Conservation (phyloP, 2,797 vertebrate species). For the Scomberomorus guttatus region DNA sequence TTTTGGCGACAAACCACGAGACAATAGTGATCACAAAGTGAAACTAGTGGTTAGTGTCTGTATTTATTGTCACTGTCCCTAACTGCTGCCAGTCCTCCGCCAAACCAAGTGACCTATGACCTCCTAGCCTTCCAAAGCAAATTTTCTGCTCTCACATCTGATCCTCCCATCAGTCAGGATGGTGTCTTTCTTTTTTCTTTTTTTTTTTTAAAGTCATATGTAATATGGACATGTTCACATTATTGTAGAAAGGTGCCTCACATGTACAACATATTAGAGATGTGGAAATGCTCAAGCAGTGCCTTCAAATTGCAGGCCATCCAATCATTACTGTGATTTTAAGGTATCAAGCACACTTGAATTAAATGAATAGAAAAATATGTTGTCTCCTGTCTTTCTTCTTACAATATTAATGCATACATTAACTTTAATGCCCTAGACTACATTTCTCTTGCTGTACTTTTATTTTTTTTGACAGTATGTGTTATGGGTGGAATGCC, state of each 20-base stretch:
- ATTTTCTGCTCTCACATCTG: conserved; percentile 35
- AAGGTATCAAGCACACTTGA: conserved; percentile 44
- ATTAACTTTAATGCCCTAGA: not conserved
- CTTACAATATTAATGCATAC: not conserved
- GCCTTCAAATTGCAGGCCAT: conserved; percentile 52
- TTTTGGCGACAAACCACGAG: conserved; percentile 44
- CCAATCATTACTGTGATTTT: conserved; percentile 58
- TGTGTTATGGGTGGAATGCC: conserved; percentile 27
- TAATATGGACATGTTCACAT: conserved; percentile 39
- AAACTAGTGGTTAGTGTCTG: conserved; percentile 51
- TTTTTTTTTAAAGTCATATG: conserved; percentile 44
- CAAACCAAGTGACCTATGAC: conserved; percentile 78
- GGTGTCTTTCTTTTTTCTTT: conserved; percentile 24
- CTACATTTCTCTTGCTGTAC: not conserved
- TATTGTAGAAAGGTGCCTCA: conserved; percentile 41
- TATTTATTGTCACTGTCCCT: conserved; percentile 47
- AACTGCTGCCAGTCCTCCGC: conserved; percentile 68
- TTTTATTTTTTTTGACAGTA: not conserved
- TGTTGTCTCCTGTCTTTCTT: conserved; percentile 7
- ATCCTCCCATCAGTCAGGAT: conserved; percentile 24
- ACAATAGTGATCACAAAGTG: conserved; percentile 35
- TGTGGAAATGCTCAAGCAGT: conserved; percentile 37
- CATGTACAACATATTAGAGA: conserved; percentile 24
- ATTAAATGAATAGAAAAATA: conserved; percentile 48
- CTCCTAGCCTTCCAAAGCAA: conserved; percentile 55